phyloP scores from a whole-genome alignment of 2,113 vertebrate species.

The Corythornis madagascariensis region DNA sequence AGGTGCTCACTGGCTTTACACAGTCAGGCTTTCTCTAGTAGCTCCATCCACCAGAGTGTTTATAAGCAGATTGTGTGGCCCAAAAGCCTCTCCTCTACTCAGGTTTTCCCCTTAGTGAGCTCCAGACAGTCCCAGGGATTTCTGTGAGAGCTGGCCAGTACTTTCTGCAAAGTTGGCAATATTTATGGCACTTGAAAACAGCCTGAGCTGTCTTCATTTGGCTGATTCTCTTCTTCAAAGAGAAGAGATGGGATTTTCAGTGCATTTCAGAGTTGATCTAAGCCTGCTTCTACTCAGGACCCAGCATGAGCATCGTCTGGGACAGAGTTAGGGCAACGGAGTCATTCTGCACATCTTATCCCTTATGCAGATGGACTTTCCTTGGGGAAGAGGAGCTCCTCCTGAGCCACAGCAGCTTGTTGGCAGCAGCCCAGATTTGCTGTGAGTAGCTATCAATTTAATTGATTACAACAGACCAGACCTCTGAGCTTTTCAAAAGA shows the following conservation, averaged over 20 bases:
- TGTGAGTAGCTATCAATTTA: neutral
- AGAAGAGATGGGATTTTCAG: neutral
- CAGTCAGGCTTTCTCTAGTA: neutral
- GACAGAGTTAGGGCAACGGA: neutral
- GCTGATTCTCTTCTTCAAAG: neutral
- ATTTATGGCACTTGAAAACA: neutral
- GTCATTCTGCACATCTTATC: neutral
- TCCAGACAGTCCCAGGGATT: neutral
- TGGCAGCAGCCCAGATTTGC: neutral
- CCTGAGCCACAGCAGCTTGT: neutral
- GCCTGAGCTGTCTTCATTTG: neutral
- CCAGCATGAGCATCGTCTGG: neutral
- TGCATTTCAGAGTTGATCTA: neutral
- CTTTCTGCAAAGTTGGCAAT: neutral
- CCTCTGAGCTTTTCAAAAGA: neutral
- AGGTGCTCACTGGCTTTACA: neutral
- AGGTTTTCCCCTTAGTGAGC: neutral
- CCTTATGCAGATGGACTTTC: neutral
- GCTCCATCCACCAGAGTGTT: neutral
- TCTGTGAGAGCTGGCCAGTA: neutral
- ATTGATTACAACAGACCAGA: neutral
- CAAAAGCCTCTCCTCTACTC: neutral
- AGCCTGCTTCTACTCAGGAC: neutral
- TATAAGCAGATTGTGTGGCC: neutral
- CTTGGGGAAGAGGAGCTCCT: neutral